Conservation (phyloP, 2,888 invertebrate species). For the Melinaea marsaeus region DNA sequence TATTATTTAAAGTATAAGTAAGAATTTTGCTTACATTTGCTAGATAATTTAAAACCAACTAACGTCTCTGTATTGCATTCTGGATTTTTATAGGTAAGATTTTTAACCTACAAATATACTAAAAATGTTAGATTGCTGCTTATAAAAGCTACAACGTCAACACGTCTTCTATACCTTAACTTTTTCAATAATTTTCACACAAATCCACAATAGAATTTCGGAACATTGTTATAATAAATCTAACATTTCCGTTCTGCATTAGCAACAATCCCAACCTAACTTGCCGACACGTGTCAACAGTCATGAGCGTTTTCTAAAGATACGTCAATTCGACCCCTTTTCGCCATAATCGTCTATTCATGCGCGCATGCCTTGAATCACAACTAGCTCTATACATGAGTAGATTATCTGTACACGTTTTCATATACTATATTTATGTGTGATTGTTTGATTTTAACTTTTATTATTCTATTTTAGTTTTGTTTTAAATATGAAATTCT, state of each 20-base stretch:
- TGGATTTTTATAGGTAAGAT: too few species aligned
- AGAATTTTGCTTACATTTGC: too few species aligned
- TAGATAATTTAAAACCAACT: too few species aligned
- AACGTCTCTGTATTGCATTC: too few species aligned
- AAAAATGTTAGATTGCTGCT: too few species aligned
- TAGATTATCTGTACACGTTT: conserved; percentile 38
- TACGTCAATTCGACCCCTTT: conserved; percentile 44
- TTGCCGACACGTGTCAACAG: conserved; percentile 33
- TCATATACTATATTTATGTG: conserved; percentile 12
- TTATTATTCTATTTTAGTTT: background rate
- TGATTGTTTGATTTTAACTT: background rate
- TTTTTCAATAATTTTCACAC: background rate
- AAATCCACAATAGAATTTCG: conserved; percentile 1
- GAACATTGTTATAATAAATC: conserved; percentile 6
- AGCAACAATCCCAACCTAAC: conserved; percentile 23
- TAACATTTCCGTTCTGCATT: conserved; percentile 12
- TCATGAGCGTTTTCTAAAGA: conserved; percentile 39
- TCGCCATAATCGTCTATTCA: conserved; percentile 45
- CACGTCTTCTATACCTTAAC: background rate
- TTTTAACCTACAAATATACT: too few species aligned
- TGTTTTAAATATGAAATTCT: background rate
- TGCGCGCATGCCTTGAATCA: conserved; percentile 40
- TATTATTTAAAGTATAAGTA: too few species aligned
- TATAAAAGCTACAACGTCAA: too few species aligned
- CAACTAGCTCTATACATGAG: conserved; percentile 37